Evolutionary conservation across 2,797 vertebrate genomes (phyloP).

Genomic region (Microctenopoma stevenorrisi): DNA sequence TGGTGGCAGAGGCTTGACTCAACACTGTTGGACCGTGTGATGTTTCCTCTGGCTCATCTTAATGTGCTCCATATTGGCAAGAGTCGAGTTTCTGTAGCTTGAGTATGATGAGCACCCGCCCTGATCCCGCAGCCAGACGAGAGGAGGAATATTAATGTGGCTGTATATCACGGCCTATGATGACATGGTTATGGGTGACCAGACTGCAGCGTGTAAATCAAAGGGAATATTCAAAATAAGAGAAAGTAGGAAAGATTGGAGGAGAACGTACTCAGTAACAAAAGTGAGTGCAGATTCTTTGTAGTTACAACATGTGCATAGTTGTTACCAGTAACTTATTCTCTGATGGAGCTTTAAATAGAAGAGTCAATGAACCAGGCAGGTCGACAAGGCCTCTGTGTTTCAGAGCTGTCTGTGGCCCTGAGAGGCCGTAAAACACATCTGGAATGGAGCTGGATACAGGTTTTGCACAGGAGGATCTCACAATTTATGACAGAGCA

Average conservation of each 20-base stretch:
- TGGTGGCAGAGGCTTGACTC: constrained; percentile 33
- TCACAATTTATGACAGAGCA: constrained; percentile 66
- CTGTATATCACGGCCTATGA: constrained; percentile 66
- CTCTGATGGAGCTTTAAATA: constrained; percentile 19
- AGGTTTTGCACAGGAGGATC: constrained; percentile 52
- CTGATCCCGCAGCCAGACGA: constrained; percentile 50
- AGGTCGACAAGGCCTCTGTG: constrained; percentile 12
- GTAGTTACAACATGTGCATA: neutral
- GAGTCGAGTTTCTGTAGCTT: constrained; percentile 36
- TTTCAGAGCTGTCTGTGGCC: constrained; percentile 41
- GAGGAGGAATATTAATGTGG: constrained; percentile 48
- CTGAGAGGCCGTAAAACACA: constrained; percentile 71
- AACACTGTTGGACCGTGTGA: constrained; percentile 51
- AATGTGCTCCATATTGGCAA: constrained; percentile 57
- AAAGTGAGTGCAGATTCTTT: neutral
- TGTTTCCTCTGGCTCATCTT: constrained; percentile 63
- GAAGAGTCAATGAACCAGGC: constrained; percentile 34
- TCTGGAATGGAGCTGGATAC: constrained; percentile 71
- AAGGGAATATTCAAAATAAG: constrained; percentile 53
- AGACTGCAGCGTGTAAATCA: constrained; percentile 63
- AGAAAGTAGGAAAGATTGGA: constrained; percentile 13
- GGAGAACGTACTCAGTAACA: neutral
- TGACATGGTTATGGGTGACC: constrained; percentile 66
- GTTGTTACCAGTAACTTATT: neutral
- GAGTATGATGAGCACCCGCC: constrained; percentile 58